Base-by-base conservation (phyloP, 2,888 invertebrate genomes). In the Malachius bipustulatus region DNA sequence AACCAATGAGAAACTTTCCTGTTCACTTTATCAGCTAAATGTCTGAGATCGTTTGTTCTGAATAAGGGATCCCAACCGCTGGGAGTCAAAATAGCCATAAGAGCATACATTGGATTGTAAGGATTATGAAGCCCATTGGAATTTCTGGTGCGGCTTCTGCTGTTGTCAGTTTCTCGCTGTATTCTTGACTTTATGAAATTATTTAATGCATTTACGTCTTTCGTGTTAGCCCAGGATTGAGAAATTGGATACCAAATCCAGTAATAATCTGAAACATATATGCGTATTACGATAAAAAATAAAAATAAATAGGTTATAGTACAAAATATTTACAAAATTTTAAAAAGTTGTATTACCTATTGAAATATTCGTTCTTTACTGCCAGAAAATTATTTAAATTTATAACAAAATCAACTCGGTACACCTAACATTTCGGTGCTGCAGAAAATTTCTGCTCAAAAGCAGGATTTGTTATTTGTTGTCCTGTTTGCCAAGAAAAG, bases 31-130 rank as follows among this genome's bases (percentile, higher is more conserved):
- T 80, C 71, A 1, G 82, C 80, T 57, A 76, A 70, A 32, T 68
- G 64, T 15, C 79, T 61, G 14, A 82, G 57, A 11, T 75, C 75
- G 4, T 74, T 75, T 3, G 72, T 62, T 2, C 70, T 62, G 41
- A 74, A 64, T 6, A 79, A 56, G 12, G 81, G 69, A 47, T 77
- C 76, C 16, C 71, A 58, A 0, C 75, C 65, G 26, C 69, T 72
- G 1, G 81, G 77, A 0, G 82, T 82, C 30, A 80, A 65, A 59
- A 82, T 77, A 0, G 80, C 78, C 82, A 82, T 82, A 4, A 79
- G 73, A 1, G 81, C 75, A 59, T 68, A 67, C 46, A 73, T 53
- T 0, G 71, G 71, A 6, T 62, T 62, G n/a, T 4, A 50, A 52
- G 16, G 67, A n/a, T n/a, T n/a, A n/a, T 65, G 2, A 65, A 62